Evolutionary conservation across 2,888 invertebrate genomes (phyloP).

Genomic region (Spatulosminthurus flaviceps): DNA sequence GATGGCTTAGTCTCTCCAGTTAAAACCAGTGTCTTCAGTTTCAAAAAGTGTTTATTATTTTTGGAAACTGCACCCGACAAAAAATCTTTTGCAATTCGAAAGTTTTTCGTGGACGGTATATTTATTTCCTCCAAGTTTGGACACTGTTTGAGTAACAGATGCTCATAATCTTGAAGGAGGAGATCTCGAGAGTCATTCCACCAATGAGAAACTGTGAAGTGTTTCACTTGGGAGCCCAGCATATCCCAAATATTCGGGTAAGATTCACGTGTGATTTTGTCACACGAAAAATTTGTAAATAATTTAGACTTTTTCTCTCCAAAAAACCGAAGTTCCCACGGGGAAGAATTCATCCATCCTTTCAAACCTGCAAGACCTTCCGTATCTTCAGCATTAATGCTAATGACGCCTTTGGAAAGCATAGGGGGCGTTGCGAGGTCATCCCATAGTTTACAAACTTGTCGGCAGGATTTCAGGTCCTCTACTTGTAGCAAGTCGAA

Average conservation of each 20-base stretch:
- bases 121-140: background rate
- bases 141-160: background rate
- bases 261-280: background rate
- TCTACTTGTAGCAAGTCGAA: slow-evolving; percentile 6
- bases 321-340: background rate
- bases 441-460: slow-evolving; percentile 19
- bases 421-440: slow-evolving; percentile 11
- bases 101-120: slow-evolving; percentile 8
- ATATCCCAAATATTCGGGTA: background rate
- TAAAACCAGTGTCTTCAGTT: background rate
- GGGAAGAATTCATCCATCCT: slow-evolving; percentile 6
- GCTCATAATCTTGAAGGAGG: background rate
- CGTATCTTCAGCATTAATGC: background rate
- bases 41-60: background rate
- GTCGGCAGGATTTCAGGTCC: slow-evolving; percentile 17
- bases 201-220: slow-evolving; percentile 19
- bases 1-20: slow-evolving; percentile 1
- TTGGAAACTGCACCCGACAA: background rate
- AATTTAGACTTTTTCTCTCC: background rate
- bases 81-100: slow-evolving; percentile 8
- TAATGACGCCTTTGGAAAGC: background rate
- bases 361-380: background rate
- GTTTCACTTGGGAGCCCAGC: background rate
- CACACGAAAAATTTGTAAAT: background rate
- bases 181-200: slow-evolving; percentile 9